Conservation (phyloP, 1,140 invertebrate species). For the Scaptodrosophila lebanonensis region DNA sequence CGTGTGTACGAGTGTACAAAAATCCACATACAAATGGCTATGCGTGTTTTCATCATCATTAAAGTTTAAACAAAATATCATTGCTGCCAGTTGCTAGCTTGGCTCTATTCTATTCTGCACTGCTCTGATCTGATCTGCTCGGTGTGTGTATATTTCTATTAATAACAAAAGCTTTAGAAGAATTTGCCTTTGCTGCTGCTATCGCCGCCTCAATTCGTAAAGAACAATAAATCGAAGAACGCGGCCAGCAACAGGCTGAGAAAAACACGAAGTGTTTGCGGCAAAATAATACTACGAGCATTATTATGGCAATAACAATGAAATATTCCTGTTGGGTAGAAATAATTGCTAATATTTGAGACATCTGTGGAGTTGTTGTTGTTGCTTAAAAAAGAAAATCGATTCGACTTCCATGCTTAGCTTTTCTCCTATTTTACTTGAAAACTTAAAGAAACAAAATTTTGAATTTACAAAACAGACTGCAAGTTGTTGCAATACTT, state of each 20-base stretch:
- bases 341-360: no score
- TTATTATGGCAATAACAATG: background rate
- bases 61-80: conserved; percentile 74
- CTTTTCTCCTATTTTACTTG: no score
- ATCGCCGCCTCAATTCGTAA: conserved; percentile 49
- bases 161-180: conserved; percentile 71
- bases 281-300: conserved; percentile 7
- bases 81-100: conserved; percentile 5
- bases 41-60: conserved; percentile 70
- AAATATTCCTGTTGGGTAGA: no score
- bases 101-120: background rate
- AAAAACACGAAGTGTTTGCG: conserved; percentile 16
- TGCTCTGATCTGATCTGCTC: conserved; percentile 37
- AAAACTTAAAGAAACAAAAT: no score
- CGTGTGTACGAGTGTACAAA: conserved; percentile 24
- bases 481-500: no score
- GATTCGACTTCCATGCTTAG: no score
- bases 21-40: conserved; percentile 29
- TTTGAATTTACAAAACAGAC: no score
- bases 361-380: no score
- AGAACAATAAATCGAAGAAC: conserved; percentile 56
- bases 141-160: conserved; percentile 69
- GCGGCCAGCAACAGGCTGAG: background rate
- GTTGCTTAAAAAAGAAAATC: no score
- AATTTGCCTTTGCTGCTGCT: conserved; percentile 52